Percentiles rank a stretch among this genome's conserved stretches.
Conservation (phyloP, 2,888 invertebrate species). For the Ctenicera cuprea region DNA sequence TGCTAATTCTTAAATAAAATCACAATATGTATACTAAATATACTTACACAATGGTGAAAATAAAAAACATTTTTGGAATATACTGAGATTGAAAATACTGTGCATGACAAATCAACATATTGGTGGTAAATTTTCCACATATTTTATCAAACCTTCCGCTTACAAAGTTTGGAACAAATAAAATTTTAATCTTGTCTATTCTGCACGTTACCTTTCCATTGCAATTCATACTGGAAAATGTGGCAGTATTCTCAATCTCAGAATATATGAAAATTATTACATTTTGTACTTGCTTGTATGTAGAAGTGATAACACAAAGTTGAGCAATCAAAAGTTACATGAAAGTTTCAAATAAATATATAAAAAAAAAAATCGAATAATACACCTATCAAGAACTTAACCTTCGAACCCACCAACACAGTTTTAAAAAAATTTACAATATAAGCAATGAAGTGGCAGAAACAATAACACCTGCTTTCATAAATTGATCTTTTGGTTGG, state of each 20-base stretch:
- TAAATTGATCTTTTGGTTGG: conserved; percentile 6
- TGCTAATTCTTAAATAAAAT: conserved; percentile 39
- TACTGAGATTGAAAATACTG: neutral
- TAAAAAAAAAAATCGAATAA: neutral
- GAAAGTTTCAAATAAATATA: neutral
- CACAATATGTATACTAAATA: conserved; percentile 29
- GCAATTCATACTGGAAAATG: too few relatives aligned
- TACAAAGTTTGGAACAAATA: too few relatives aligned
- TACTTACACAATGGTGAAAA: conserved; percentile 9
- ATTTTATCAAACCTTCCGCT: neutral
- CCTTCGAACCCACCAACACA: too few relatives aligned
- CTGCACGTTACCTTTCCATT: too few relatives aligned
- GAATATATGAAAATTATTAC: neutral
- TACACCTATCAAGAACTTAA: neutral
- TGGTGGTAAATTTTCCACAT: too few relatives aligned
- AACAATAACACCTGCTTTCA: conserved; percentile 3
- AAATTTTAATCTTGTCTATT: too few relatives aligned
- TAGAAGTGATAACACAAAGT: neutral
- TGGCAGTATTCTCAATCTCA: too few relatives aligned
- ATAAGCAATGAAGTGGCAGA: conserved; percentile 8
- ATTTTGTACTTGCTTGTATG: neutral
- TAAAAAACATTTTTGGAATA: neutral
- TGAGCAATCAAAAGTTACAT: conserved; percentile 5
- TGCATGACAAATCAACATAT: too few relatives aligned
- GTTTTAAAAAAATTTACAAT: too few relatives aligned